Evolutionary conservation across 2,797 vertebrate genomes (phyloP).

Genomic region (Trachurus trachurus): DNA sequence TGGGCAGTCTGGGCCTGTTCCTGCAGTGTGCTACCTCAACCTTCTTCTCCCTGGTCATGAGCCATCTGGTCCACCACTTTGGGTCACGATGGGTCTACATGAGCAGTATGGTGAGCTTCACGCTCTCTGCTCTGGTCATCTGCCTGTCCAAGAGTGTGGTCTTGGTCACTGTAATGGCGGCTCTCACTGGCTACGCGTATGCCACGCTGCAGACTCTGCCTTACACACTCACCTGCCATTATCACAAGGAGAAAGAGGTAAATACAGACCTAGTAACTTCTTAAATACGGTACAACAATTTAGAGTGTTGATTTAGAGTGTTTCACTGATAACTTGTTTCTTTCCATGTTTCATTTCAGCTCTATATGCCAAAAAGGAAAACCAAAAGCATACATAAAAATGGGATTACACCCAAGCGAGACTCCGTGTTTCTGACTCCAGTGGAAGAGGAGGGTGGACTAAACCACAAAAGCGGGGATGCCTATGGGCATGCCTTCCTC

Average conservation of each 20-base stretch:
- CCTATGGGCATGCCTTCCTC: slow-evolving; percentile 68
- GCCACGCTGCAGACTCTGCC: slow-evolving; percentile 88
- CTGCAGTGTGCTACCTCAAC: slow-evolving; percentile 89
- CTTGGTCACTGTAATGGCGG: slow-evolving; percentile 85
- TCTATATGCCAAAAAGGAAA: slow-evolving; percentile 85
- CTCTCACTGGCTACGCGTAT: slow-evolving; percentile 88
- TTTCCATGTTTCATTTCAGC: slow-evolving; percentile 68
- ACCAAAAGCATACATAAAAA: slow-evolving; percentile 75
- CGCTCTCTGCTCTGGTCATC: slow-evolving; percentile 84
- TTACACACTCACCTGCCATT: slow-evolving; percentile 88
- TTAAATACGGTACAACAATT: background rate
- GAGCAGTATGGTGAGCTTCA: slow-evolving; percentile 89
- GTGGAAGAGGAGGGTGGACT: slow-evolving; percentile 68
- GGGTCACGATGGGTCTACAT: slow-evolving; percentile 85
- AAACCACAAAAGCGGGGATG: slow-evolving; percentile 57
- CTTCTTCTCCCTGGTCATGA: slow-evolving; percentile 87
- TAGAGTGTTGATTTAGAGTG: background rate
- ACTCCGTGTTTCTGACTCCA: slow-evolving; percentile 75
- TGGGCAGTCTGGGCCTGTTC: slow-evolving; percentile 89
- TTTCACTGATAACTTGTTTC: background rate
- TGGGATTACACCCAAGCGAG: slow-evolving; percentile 65
- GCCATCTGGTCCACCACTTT: slow-evolving; percentile 81
- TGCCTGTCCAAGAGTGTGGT: slow-evolving; percentile 86
- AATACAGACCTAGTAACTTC: background rate
- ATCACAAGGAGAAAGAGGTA: slow-evolving; percentile 88